A percentile compares a stretch with the other conserved stretches of the same genome.
These are phyloP conservation scores for Poicephalus meyeri DNA, from an alignment of 2,113 vertebrate species.

Conservation along the genomic window DNA sequence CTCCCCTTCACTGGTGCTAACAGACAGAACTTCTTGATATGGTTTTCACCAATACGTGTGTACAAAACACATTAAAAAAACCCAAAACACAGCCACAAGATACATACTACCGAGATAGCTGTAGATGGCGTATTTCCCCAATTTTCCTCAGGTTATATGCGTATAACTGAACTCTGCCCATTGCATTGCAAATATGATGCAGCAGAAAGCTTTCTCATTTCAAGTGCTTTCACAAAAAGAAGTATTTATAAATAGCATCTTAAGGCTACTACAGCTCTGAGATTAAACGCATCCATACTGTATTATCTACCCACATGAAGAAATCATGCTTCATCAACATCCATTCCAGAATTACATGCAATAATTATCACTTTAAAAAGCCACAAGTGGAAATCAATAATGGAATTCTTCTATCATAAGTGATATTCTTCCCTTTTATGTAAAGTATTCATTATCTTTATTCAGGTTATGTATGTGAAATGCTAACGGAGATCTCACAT, in stretches of 20 bases:
- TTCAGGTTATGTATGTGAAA: not conserved
- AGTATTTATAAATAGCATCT: not conserved
- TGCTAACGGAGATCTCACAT: not conserved
- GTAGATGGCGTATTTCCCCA: slow-evolving; percentile 43
- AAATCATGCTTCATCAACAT: not conserved
- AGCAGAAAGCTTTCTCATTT: not conserved
- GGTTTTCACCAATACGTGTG: not conserved
- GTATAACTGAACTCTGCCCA: not conserved
- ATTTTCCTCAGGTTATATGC: not conserved
- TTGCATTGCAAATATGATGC: not conserved
- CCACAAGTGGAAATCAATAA: not conserved
- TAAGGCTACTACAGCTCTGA: not conserved
- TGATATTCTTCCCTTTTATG: not conserved
- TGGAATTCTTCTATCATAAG: not conserved
- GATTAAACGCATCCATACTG: not conserved
- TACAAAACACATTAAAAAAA: not conserved
- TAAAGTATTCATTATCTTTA: not conserved
- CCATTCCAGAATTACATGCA: not conserved
- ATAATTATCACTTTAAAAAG: not conserved
- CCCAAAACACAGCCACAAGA: fast-evolving
- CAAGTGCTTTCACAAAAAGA: not conserved
- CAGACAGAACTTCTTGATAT: not conserved
- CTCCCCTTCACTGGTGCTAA: not conserved
- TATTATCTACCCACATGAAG: not conserved
- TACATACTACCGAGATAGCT: not conserved